phyloP scores from a whole-genome alignment of 1,140 invertebrate genomes.

The Lepidurus couesii region DNA sequence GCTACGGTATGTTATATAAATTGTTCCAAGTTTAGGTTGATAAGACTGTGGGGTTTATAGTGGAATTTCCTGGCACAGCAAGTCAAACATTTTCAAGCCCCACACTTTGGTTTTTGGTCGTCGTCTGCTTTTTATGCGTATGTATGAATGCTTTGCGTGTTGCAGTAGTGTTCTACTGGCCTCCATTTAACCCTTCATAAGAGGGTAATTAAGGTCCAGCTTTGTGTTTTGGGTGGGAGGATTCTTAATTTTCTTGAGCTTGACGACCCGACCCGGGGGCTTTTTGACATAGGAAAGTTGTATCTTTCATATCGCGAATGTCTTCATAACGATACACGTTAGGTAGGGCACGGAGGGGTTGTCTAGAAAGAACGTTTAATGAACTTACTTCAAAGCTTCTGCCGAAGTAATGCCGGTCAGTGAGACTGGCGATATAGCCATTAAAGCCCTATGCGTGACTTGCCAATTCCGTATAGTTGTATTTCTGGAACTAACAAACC shows the following conservation, averaged over 20 bases:
- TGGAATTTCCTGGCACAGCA: too few relatives aligned
- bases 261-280: background rate
- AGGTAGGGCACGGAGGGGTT: background rate
- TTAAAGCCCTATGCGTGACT: background rate
- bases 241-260: slow-evolving; percentile 1
- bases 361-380: background rate
- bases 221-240: slow-evolving; percentile 7
- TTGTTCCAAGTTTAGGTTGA: too few relatives aligned
- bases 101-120: background rate
- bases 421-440: background rate
- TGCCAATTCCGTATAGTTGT: background rate
- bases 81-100: too few relatives aligned
- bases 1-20: too few relatives aligned
- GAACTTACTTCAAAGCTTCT: slow-evolving; percentile 8
- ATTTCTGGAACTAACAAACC: background rate
- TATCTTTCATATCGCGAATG: background rate
- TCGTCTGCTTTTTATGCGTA: background rate
- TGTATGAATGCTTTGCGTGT: background rate
- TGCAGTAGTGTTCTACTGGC: background rate
- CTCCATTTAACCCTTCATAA: slow-evolving; percentile 4
- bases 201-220: slow-evolving; percentile 1
- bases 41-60: too few relatives aligned
- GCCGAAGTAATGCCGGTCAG: background rate
- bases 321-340: background rate
- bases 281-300: background rate